Conservation (phyloP, 2,113 vertebrate species). For the Chionomys nivalis region DNA sequence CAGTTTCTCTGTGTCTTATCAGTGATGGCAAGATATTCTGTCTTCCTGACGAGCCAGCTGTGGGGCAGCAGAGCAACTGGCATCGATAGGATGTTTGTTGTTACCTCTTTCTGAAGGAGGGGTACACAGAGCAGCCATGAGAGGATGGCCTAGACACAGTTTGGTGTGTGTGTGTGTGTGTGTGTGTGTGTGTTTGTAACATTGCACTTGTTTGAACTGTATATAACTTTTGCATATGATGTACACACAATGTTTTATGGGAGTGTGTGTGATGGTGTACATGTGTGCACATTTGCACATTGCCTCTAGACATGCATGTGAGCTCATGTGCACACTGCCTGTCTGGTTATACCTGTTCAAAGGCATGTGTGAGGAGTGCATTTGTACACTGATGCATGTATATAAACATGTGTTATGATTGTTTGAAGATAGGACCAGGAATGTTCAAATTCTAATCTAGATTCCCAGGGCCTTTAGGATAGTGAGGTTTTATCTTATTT, state of each 20-base stretch:
- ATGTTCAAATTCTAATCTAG: slow-evolving; percentile 27
- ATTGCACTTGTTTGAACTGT: too few relatives aligned
- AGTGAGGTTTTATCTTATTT: slow-evolving; percentile 34
- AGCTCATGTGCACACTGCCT: too few relatives aligned
- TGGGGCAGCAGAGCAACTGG: accelerated
- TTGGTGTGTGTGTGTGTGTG: background rate
- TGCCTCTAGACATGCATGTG: background rate
- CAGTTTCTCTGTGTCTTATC: background rate
- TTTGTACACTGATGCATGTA: background rate
- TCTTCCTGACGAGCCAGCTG: background rate
- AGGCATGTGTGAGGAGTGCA: background rate
- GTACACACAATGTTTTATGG: background rate
- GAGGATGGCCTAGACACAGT: background rate
- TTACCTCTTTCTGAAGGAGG: background rate
- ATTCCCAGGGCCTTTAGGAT: slow-evolving; percentile 72
- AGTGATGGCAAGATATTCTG: background rate
- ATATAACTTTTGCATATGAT: background rate
- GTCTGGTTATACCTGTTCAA: background rate
- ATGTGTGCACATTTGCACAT: background rate
- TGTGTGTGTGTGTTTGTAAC: background rate
- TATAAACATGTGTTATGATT: background rate
- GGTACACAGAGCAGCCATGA: background rate
- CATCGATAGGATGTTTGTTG: too few relatives aligned
- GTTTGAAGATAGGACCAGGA: slow-evolving; percentile 7
- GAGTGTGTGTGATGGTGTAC: background rate